These are phyloP conservation scores for Sinotaia quadrata DNA, from an alignment of 2,888 invertebrate genomes.

Conservation along the genomic window DNA sequence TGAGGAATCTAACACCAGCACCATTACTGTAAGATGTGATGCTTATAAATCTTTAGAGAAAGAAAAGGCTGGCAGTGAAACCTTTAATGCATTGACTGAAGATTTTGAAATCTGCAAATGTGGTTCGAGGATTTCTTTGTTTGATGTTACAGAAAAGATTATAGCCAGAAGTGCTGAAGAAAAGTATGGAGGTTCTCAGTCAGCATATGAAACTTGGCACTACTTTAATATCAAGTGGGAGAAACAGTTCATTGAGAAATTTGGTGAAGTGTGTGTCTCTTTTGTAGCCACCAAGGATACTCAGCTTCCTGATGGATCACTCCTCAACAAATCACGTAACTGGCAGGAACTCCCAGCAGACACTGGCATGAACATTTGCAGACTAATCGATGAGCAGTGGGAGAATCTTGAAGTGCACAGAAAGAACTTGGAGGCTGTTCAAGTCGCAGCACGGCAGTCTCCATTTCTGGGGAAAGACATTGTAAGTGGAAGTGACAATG, in stretches of 20 bases:
- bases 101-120: no score
- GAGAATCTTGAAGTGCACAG: conserved; percentile 35
- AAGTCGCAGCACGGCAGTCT: conserved; percentile 36
- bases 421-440: conserved; percentile 34
- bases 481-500: conserved; percentile 23
- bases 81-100: no score
- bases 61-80: no score
- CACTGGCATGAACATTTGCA: conserved; percentile 49
- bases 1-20: no score
- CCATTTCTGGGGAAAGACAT: conserved; percentile 46
- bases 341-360: conserved; percentile 54
- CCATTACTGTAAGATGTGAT: no score
- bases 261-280: conserved; percentile 57
- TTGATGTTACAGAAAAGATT: no score
- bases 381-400: conserved; percentile 45
- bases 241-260: conserved; percentile 44
- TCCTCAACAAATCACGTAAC: conserved; percentile 61
- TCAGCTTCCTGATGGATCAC: conserved; percentile 36
- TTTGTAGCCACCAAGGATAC: conserved; percentile 48
- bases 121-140: no score
- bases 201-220: no score
- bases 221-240: conserved; percentile 57
- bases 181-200: no score
- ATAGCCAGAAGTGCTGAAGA: no score
- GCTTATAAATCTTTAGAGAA: no score